Evolutionary conservation across 2,797 vertebrate species (phyloP).

Genomic region (Orestias chungarensis): DNA sequence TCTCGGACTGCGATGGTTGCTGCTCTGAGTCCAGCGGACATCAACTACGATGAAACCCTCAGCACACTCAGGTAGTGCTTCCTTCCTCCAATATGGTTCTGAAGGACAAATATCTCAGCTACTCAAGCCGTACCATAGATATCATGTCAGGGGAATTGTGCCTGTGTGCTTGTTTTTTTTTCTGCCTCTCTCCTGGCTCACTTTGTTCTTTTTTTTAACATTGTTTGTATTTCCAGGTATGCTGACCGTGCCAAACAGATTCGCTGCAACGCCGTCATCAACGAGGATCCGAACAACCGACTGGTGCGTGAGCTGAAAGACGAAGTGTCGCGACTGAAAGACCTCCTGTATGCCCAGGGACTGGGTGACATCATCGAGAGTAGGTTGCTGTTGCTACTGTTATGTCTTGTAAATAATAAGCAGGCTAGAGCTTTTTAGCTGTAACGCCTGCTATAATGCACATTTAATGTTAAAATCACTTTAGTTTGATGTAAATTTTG

Average conservation of each 20-base stretch:
- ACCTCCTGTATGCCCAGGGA: conserved; percentile 92
- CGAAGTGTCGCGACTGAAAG: conserved; percentile 92
- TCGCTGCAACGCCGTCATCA: conserved; percentile 93
- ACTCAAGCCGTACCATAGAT: conserved; percentile 15
- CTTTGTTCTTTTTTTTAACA: neutral
- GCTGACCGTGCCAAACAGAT: conserved; percentile 93
- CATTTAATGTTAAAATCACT: too few relatives aligned
- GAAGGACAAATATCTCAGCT: too few relatives aligned
- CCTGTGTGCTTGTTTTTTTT: conserved; percentile 15
- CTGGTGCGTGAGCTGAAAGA: conserved; percentile 96
- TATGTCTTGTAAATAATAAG: neutral
- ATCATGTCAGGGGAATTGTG: neutral
- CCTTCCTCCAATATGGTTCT: too few relatives aligned
- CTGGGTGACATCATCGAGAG: conserved; percentile 98
- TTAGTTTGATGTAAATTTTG: too few relatives aligned
- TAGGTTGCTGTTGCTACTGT: conserved; percentile 77
- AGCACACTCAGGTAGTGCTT: conserved; percentile 97
- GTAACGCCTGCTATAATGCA: neutral
- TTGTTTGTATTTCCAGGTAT: conserved; percentile 76
- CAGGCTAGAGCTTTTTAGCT: neutral
- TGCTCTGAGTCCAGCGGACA: conserved; percentile 91
- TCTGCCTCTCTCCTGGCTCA: conserved; percentile 5
- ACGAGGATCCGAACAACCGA: conserved; percentile 96
- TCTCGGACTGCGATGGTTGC: conserved; percentile 97
- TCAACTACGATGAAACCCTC: conserved; percentile 94